Percentiles rank a stretch among this genome's conserved stretches.
phyloP scores from a whole-genome alignment of 35 echinoderm and acorn worm genomes.

The Hemicentrotus pulcherrimus region DNA sequence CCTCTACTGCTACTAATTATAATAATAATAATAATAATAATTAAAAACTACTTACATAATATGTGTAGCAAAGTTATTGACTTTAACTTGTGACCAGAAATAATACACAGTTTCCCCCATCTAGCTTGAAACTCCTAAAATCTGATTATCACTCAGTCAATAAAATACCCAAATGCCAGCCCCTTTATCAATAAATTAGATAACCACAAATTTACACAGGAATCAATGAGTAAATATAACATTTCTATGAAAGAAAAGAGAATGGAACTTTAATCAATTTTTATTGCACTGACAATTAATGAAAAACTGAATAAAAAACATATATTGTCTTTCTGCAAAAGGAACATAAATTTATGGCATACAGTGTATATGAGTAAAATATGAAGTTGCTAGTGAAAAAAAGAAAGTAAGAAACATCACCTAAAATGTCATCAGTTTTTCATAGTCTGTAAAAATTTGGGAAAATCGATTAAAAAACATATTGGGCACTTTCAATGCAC shows the following conservation, averaged over 20 bases:
- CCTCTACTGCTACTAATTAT: too few species aligned
- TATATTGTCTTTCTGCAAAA: background rate
- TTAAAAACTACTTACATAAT: too few species aligned
- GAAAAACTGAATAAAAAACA: slow-evolving; percentile 3
- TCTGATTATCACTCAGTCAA: too few species aligned
- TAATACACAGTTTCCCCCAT: too few species aligned
- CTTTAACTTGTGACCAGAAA: too few species aligned
- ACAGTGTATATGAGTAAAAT: background rate
- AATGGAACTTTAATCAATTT: background rate
- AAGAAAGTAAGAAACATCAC: background rate
- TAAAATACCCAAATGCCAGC: too few species aligned
- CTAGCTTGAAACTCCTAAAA: too few species aligned
- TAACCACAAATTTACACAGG: background rate
- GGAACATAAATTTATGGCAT: background rate
- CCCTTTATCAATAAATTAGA: too few species aligned
- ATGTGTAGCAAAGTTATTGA: too few species aligned
- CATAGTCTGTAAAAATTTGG: background rate
- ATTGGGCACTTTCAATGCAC: background rate
- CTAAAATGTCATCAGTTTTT: background rate
- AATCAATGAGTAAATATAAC: background rate
- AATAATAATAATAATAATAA: too few species aligned
- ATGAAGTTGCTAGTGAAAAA: background rate
- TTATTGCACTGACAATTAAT: background rate
- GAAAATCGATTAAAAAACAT: background rate
- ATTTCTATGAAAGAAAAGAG: background rate